Base-by-base conservation (phyloP, 2,888 invertebrate genomes). In the Papilio elwesi region DNA sequence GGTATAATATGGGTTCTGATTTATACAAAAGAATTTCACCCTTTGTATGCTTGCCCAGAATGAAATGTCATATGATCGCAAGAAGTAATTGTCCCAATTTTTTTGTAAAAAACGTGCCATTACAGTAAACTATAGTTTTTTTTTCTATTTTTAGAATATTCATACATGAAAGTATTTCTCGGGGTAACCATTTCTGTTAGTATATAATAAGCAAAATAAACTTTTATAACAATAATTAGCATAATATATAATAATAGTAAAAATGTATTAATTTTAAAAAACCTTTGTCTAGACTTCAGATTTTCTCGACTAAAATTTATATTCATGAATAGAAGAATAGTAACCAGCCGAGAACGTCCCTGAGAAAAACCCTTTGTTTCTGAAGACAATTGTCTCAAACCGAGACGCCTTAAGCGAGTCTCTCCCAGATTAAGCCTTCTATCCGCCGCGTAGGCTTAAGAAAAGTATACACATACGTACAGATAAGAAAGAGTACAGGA, bases 321-420 rank as follows among this genome's bases (percentile, higher is more conserved):
- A 9, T 51, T 49, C 36, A 51, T 15, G 38, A 62, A 38, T 49
- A 26, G 64, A 53, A 53, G 64, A 64, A 63, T 70, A 47, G 26
- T 11, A 70, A 26, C 63, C 26, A 16, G 16, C 15, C 43, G 11
- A 70, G 51, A 55, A 47, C 38, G 49, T 59, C 16, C 6, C 36
- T 13, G 16, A 43, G 47, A 48, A 71, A 66, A 69, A 69, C 59
- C 65, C 57, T 69, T 73, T 73, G 69, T 73, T 69, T 47, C 26
- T n/a, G 10, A 64, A 65, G 53, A 72, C 72, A 73, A 65, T 68
- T 52, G 53, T 63, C 64, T 70, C 70, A 53, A 70, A 49, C 47
- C 64, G 12, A 66, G 71, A 38, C 52, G 26, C 12, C 38, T 26
- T 13, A 65, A 48, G n/a, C 55, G 49, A 64, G 26, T 53, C 71